Evolutionary conservation across 1,140 invertebrate genomes (phyloP).

Genomic region (Saccostrea cuccullata): DNA sequence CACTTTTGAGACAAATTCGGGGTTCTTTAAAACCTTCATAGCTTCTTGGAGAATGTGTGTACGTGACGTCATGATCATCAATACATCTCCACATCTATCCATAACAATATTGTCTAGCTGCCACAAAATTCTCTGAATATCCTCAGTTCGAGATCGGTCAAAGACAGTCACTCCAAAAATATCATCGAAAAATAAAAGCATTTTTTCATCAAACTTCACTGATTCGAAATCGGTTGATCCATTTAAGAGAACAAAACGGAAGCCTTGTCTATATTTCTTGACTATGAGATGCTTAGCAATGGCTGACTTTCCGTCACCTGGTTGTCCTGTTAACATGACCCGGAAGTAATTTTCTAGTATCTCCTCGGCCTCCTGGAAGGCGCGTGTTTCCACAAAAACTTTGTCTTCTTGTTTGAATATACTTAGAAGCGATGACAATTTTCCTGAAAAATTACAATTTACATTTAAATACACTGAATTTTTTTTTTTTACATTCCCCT

Average conservation of each 20-base stretch:
- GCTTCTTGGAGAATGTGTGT: constrained; percentile 8
- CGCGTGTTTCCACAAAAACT: background rate
- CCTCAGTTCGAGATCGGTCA: constrained; percentile 20
- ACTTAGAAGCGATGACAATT: background rate
- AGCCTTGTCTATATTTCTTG: constrained; percentile 14
- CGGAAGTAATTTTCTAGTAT: constrained; percentile 11
- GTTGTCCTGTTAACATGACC: constrained; percentile 19
- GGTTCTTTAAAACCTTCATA: constrained; percentile 13
- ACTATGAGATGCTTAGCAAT: constrained; percentile 13
- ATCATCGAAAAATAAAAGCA: constrained; percentile 12
- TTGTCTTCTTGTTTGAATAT: background rate
- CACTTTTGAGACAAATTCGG: constrained; percentile 5
- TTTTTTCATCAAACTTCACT: constrained; percentile 26
- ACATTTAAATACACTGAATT: too few relatives aligned
- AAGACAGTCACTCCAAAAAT: constrained; percentile 24
- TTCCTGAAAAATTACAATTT: background rate
- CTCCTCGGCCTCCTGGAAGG: background rate
- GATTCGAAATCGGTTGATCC: background rate
- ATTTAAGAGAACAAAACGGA: constrained; percentile 6
- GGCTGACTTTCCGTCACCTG: constrained; percentile 14
- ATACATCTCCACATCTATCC: constrained; percentile 5
- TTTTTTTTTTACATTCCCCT: too few relatives aligned
- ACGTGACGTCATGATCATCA: constrained; percentile 16
- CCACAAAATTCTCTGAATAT: constrained; percentile 18
- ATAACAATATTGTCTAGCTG: constrained; percentile 1